Evolutionary conservation across 2,797 vertebrate species (phyloP).

Genomic region (Girardinus metallicus): DNA sequence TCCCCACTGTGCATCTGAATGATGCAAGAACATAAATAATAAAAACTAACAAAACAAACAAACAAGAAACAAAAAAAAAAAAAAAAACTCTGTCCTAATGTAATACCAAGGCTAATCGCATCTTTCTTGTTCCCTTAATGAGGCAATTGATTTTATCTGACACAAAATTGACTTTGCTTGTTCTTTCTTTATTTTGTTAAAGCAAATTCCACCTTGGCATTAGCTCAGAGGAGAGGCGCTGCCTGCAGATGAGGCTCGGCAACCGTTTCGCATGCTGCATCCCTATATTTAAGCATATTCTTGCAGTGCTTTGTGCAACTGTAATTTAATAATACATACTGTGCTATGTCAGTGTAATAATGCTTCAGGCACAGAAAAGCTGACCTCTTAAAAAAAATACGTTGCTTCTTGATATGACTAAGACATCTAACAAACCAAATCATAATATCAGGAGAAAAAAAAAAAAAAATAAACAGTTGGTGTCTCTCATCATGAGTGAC

Average conservation of each 20-base stretch:
- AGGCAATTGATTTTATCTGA: conserved; percentile 65
- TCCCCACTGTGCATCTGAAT: neutral
- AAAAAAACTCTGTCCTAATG: conserved; percentile 16
- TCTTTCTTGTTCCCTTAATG: conserved; percentile 48
- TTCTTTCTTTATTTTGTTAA: conserved; percentile 56
- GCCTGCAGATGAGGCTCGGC: conserved; percentile 41
- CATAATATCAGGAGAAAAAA: too few relatives aligned
- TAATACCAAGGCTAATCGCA: conserved; percentile 27
- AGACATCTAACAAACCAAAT: neutral
- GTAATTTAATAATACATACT: conserved; percentile 56
- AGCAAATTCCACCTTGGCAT: conserved; percentile 26
- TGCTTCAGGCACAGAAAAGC: conserved; percentile 28
- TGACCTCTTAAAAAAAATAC: conserved; percentile 11
- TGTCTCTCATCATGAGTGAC: neutral
- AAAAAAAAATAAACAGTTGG: neutral
- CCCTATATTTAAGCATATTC: conserved; percentile 12
- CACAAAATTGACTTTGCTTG: conserved; percentile 50
- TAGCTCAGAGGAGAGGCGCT: neutral
- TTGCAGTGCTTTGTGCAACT: neutral
- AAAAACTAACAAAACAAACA: neutral
- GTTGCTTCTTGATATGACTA: conserved; percentile 4
- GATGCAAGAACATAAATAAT: neutral
- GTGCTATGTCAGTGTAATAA: conserved; percentile 21
- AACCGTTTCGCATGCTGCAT: conserved; percentile 39
- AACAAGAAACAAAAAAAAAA: neutral